Percentiles rank a stretch among this genome's conserved stretches.
phyloP scores from a whole-genome alignment of 2,113 vertebrate genomes.

The Amphiprion ocellaris region DNA sequence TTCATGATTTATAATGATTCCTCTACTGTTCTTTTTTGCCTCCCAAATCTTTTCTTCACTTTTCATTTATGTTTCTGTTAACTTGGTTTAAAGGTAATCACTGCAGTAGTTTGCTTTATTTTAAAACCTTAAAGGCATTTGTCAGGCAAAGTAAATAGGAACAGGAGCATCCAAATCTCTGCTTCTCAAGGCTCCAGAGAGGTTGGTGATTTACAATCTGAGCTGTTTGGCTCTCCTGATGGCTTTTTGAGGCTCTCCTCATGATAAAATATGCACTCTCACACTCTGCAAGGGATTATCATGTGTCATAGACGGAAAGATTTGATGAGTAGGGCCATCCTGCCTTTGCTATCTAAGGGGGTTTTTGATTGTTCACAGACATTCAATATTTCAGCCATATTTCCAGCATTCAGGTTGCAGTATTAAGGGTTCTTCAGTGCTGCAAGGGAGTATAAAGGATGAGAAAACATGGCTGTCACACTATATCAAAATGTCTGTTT shows the following conservation, averaged over 20 bases:
- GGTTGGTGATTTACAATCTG: conserved; percentile 32
- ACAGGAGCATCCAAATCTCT: conserved; percentile 1
- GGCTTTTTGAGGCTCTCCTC: conserved; percentile 24
- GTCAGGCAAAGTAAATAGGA: not conserved
- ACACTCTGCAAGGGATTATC: conserved; percentile 26
- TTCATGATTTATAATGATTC: conserved; percentile 16
- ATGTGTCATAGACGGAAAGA: conserved; percentile 14
- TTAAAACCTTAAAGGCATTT: not conserved
- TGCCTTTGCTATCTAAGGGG: conserved; percentile 4
- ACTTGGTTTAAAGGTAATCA: not conserved
- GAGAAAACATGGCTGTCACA: conserved; percentile 42
- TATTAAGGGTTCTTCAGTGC: conserved; percentile 46
- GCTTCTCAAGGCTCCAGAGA: not conserved
- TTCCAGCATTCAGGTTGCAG: conserved; percentile 28
- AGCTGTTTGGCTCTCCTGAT: conserved; percentile 36
- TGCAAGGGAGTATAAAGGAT: conserved; percentile 35
- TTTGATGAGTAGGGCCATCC: conserved; percentile 33
- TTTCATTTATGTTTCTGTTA: conserved; percentile 3
- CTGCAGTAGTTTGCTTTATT: conserved; percentile 10
- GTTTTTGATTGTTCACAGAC: conserved; percentile 23
- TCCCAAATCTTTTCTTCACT: conserved; percentile 7
- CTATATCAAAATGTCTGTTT: conserved; percentile 38
- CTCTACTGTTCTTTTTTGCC: conserved; percentile 7
- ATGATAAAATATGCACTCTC: conserved; percentile 43
- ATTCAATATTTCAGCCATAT: conserved; percentile 38